These are phyloP conservation scores for Gryllus longicercus DNA, from an alignment of 2,888 invertebrate genomes.

Conservation along the genomic window DNA sequence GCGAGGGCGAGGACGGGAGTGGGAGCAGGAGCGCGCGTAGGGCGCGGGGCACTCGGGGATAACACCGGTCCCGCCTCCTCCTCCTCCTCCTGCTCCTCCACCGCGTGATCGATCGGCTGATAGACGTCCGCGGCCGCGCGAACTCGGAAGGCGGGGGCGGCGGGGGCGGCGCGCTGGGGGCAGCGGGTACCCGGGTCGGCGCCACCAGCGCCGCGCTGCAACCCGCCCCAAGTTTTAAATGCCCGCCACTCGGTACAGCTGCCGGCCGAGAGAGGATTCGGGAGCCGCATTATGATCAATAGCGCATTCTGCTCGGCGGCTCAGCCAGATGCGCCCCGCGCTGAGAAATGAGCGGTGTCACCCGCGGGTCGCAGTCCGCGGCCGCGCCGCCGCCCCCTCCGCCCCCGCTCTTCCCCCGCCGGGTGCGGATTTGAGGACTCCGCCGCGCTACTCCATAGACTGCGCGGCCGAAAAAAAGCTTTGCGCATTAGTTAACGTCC, in stretches of 20 bases:
- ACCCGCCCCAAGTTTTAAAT: neutral
- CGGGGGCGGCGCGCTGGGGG: too few relatives aligned
- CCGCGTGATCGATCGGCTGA: neutral
- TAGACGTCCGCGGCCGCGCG: neutral
- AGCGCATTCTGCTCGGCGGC: neutral
- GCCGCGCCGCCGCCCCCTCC: too few relatives aligned
- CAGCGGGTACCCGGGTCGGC: too few relatives aligned
- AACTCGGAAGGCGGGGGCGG: too few relatives aligned
- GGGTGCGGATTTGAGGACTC: too few relatives aligned
- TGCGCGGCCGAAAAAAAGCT: too few relatives aligned
- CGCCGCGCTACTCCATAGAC: too few relatives aligned
- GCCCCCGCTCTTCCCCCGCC: too few relatives aligned
- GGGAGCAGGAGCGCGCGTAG: too few relatives aligned
- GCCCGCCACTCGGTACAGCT: neutral
- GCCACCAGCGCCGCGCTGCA: neutral
- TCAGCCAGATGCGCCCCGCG: slow-evolving; percentile 11
- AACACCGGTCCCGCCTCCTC: neutral
- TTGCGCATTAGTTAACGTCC: too few relatives aligned
- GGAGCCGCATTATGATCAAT: neutral
- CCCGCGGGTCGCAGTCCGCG: neutral
- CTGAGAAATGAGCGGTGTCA: slow-evolving; percentile 11
- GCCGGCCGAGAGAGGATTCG: neutral
- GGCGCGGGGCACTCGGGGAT: too few relatives aligned
- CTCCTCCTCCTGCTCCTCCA: neutral
- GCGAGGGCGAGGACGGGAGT: too few relatives aligned